These are phyloP conservation scores for Smittia sp. DNA, from an alignment of 2,888 invertebrate genomes.

Conservation along the genomic window DNA sequence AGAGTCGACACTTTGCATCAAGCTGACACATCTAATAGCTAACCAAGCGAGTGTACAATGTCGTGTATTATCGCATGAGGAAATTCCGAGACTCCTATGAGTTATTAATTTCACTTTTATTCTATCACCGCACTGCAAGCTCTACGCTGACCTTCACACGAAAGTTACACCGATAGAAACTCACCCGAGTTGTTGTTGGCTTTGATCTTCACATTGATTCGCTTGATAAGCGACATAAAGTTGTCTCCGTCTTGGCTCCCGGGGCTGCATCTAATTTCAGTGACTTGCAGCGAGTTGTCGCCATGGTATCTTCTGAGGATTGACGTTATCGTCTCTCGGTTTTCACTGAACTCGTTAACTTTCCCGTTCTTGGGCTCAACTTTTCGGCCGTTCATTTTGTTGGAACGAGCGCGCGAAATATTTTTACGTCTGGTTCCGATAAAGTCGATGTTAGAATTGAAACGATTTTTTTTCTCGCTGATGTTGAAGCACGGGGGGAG, in stretches of 20 bases:
- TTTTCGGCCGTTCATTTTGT: conserved; percentile 8
- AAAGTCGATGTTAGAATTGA: background rate
- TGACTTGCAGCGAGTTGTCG: background rate
- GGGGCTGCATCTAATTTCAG: conserved; percentile 41
- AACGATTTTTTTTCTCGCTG: background rate
- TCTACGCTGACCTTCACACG: background rate
- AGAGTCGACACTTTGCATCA: no score
- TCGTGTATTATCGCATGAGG: no score
- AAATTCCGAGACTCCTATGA: no score
- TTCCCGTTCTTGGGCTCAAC: background rate
- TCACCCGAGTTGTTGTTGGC: conserved; percentile 1
- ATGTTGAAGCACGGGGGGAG: background rate
- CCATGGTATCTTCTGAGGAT: background rate
- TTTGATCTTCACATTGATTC: conserved; percentile 45
- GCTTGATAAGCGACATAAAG: conserved; percentile 52
- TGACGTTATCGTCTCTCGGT: conserved; percentile 1
- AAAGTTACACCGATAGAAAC: background rate
- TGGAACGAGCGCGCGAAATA: conserved; percentile 9
- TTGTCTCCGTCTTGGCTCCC: conserved; percentile 52
- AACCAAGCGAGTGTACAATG: no score
- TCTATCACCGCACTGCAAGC: background rate
- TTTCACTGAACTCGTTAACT: conserved; percentile 17
- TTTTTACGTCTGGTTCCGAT: conserved; percentile 11
- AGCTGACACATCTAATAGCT: no score
- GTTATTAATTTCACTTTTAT: background rate